A percentile compares a stretch with the other conserved stretches of the same genome.
Evolutionary conservation across 2,888 invertebrate genomes (phyloP).

Genomic region (Lepas anatifera): DNA sequence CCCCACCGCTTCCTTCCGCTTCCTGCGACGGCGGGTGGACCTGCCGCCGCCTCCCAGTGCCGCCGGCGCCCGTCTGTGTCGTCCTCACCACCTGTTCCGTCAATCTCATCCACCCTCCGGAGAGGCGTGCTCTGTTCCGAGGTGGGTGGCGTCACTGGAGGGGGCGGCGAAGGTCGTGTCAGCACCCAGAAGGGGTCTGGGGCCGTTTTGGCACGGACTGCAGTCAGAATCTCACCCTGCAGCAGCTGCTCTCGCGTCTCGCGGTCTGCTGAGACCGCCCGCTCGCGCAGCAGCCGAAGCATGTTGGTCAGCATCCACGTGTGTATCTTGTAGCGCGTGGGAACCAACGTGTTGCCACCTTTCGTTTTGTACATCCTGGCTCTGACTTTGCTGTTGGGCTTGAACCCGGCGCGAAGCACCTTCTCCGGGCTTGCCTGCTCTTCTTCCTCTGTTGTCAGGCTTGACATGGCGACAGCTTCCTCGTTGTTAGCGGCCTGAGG

Average conservation of each 20-base stretch:
- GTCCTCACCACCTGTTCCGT: no score
- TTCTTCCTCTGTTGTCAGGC: no score
- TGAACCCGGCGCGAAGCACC: background rate
- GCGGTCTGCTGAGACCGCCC: background rate
- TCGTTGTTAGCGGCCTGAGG: background rate
- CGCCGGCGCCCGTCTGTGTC: background rate
- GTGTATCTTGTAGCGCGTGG: background rate
- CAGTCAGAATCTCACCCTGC: background rate
- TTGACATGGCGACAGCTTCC: background rate
- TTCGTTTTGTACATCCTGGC: background rate
- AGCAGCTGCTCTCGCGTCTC: constrained; percentile 1
- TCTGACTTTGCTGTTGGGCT: background rate
- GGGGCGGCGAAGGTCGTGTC: background rate
- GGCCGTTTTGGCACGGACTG: background rate
- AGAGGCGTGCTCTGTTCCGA: no score
- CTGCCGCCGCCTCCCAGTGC: background rate
- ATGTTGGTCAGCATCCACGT: background rate
- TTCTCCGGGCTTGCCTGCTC: no score
- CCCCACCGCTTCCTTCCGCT: background rate
- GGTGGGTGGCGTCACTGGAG: background rate
- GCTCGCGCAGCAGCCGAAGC: background rate
- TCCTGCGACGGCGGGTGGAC: background rate
- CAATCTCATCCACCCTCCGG: no score
- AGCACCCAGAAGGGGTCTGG: background rate
- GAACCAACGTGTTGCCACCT: background rate